Base-by-base conservation (phyloP, 2,888 invertebrate genomes). In the Hydroisotoma schaefferi region DNA sequence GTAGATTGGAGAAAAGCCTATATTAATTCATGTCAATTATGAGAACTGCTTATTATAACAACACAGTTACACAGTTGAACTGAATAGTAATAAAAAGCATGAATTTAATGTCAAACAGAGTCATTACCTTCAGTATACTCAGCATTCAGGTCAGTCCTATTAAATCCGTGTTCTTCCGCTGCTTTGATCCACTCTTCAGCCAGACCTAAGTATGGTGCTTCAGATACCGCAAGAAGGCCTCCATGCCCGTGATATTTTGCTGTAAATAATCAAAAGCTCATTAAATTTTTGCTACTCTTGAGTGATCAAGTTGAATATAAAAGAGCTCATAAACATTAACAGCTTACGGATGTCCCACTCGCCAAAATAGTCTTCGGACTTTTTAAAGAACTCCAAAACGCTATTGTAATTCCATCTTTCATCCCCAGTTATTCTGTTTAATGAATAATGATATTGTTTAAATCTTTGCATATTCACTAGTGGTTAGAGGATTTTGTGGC, bases 1-100 rank as follows among this genome's bases (percentile, higher is more conserved):
- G 56, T 69, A 68, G 44, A 69, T 68, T 18, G 62, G 63, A 1
- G 68, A 69, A 58, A 68, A 69, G 12, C 68, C 70, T 70, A 22
- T 33, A 53, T 28, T 22, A 44, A n/a, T n/a, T n/a, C n/a, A n/a
- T n/a, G n/a, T n/a, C n/a, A n/a, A n/a, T n/a, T n/a, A n/a, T n/a
- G n/a, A n/a, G n/a, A n/a, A n/a, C n/a, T n/a, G n/a, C n/a, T n/a
- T n/a, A n/a, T n/a, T n/a, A n/a, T n/a, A n/a, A n/a, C n/a, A n/a
- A n/a, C n/a, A n/a, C n/a, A n/a, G n/a, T n/a, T n/a, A n/a, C n/a
- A n/a, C n/a, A n/a, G n/a, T n/a, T n/a, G n/a, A n/a, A n/a, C n/a
- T n/a, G n/a, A n/a, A n/a, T n/a, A n/a, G n/a, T n/a, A n/a, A n/a
- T n/a, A n/a, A n/a, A n/a, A n/a, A n/a, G n/a, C n/a, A n/a, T n/a